A percentile compares a stretch with the other conserved stretches of the same genome.
Evolutionary conservation across 2,797 vertebrate genomes (phyloP).

Genomic region (Hyperoplus lanceolatus): DNA sequence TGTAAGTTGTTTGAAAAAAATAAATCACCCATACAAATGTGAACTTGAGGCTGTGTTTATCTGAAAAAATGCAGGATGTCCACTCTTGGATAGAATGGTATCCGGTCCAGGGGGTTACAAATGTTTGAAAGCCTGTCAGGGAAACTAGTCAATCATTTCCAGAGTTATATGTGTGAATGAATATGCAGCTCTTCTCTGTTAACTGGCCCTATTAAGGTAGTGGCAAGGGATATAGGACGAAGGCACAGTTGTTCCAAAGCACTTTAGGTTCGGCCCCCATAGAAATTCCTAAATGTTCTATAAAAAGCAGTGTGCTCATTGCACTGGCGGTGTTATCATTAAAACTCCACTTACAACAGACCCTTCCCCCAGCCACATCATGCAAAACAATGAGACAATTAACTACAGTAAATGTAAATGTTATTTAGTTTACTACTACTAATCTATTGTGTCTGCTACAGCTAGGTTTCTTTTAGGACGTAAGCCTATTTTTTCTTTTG

Average conservation of each 20-base stretch:
- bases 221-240: not conserved
- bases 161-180: not conserved
- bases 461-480: no score
- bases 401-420: not conserved
- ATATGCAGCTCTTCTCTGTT: not conserved
- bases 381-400: not conserved
- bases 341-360: not conserved
- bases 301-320: conserved; percentile 28
- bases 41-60: not conserved
- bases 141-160: not conserved
- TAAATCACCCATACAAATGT: not conserved
- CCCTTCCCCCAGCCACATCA: not conserved
- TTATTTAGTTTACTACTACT: not conserved
- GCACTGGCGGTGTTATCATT: conserved; percentile 10
- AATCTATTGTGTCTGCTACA: no score
- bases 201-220: not conserved
- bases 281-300: conserved; percentile 28
- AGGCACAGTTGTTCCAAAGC: conserved; percentile 3
- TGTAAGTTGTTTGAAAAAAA: not conserved
- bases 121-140: not conserved
- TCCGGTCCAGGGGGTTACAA: not conserved
- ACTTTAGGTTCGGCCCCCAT: conserved; percentile 6
- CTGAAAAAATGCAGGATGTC: conserved; percentile 5
- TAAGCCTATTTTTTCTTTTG: not conserved
- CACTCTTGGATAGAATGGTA: not conserved